Evolutionary conservation across 1,140 invertebrate genomes (phyloP).

Genomic region (Drosophila kikkawai): DNA sequence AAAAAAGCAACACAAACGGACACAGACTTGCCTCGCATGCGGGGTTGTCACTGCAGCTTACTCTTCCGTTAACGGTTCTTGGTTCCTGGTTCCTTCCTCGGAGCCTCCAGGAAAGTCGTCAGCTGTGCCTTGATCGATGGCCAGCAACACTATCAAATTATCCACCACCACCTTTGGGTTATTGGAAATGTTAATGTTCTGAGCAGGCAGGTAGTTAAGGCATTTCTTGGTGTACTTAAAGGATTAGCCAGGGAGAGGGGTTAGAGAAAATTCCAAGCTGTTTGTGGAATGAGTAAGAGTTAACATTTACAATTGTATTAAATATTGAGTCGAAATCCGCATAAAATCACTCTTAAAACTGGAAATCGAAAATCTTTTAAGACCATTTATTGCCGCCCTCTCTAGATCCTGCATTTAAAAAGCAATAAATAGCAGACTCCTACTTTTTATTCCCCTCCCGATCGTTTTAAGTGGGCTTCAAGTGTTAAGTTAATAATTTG

Average conservation of each 20-base stretch:
- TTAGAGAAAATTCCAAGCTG: background rate
- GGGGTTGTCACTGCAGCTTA: slow-evolving; percentile 43
- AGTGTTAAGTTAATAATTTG: slow-evolving; percentile 83
- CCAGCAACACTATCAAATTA: slow-evolving; percentile 27
- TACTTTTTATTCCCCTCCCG: slow-evolving; percentile 21
- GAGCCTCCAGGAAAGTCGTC: slow-evolving; percentile 16
- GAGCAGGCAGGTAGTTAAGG: slow-evolving; percentile 35
- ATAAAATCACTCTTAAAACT: too few species aligned
- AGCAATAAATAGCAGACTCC: slow-evolving; percentile 2
- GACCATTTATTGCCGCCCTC: fast-evolving
- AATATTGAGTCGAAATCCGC: too few species aligned
- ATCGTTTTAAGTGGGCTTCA: slow-evolving; percentile 43
- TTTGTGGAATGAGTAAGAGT: too few species aligned
- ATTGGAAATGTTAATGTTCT: slow-evolving; percentile 41
- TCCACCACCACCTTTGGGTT: slow-evolving; percentile 24
- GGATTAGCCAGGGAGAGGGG: slow-evolving; percentile 18
- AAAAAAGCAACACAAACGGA: slow-evolving; percentile 2
- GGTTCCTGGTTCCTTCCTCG: background rate
- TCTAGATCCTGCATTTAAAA: background rate
- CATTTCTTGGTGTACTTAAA: slow-evolving; percentile 3
- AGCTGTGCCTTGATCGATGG: slow-evolving; percentile 43
- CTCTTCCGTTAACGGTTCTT: slow-evolving; percentile 37
- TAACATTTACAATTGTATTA: too few species aligned
- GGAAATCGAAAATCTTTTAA: background rate
- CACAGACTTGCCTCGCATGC: background rate